Evolutionary conservation across 2,113 vertebrate genomes (phyloP).

Genomic region (Ranitomeya variabilis): DNA sequence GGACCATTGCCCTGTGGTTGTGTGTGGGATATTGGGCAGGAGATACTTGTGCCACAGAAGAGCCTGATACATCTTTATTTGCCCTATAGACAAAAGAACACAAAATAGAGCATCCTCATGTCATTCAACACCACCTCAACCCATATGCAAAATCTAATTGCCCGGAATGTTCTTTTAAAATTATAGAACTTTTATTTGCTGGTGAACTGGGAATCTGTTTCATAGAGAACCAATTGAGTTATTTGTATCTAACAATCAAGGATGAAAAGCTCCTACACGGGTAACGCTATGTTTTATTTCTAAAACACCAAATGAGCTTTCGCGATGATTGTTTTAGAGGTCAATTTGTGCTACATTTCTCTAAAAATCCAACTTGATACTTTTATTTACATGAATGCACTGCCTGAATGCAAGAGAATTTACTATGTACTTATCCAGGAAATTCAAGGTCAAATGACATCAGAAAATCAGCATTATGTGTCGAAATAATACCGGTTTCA

Average conservation of each 20-base stretch:
- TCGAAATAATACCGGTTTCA: neutral
- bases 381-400: slow-evolving; percentile 10
- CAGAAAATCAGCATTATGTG: neutral
- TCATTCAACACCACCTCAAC: too few species aligned
- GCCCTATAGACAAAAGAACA: too few species aligned
- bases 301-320: slow-evolving; percentile 7
- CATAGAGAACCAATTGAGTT: neutral
- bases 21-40: too few species aligned
- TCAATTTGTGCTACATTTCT: neutral
- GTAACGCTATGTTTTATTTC: slow-evolving; percentile 1
- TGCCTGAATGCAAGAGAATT: neutral
- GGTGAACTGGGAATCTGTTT: neutral
- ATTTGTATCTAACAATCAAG: neutral
- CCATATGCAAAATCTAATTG: neutral
- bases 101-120: too few species aligned
- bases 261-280: neutral
- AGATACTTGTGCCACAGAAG: too few species aligned
- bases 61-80: too few species aligned
- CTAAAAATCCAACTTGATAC: slow-evolving; percentile 27
- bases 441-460: neutral
- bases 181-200: neutral
- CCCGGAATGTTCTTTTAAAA: neutral
- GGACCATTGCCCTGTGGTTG: too few species aligned
- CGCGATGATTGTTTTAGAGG: slow-evolving; percentile 11
- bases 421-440: neutral